Evolutionary conservation across 1,140 invertebrate genomes (phyloP).

Genomic region (Pseudobourletiella spinata): DNA sequence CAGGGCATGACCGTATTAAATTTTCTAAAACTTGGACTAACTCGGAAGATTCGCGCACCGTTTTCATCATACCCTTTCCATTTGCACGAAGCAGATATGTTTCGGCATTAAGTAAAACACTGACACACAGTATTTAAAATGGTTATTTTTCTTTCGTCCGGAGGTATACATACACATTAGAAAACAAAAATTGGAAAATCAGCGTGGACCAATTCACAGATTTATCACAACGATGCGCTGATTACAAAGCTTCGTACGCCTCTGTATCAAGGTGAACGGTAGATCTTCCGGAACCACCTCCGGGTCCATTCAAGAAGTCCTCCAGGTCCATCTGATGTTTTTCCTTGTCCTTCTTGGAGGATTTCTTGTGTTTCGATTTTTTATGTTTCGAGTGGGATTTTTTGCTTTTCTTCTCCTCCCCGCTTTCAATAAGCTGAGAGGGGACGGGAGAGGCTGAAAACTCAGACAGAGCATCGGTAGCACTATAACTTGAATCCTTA

Average conservation of each 20-base stretch:
- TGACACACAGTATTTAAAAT: too few relatives aligned
- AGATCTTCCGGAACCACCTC: constrained; percentile 35
- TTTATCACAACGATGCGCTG: too few relatives aligned
- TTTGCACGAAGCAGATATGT: too few relatives aligned
- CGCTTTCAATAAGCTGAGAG: background rate
- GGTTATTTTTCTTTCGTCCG: too few relatives aligned
- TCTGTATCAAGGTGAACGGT: constrained; percentile 40
- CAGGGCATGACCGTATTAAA: too few relatives aligned
- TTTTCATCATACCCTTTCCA: background rate
- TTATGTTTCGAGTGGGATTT: constrained; percentile 32
- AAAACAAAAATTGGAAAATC: too few relatives aligned
- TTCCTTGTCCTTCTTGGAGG: constrained; percentile 50
- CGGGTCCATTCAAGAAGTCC: constrained; percentile 55
- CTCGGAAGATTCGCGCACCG: too few relatives aligned
- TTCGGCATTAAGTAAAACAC: too few relatives aligned
- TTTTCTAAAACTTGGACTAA: too few relatives aligned
- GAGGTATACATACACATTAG: too few relatives aligned
- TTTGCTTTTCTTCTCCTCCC: constrained; percentile 21
- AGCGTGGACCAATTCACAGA: too few relatives aligned
- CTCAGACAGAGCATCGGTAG: background rate
- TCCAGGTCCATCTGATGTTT: constrained; percentile 53
- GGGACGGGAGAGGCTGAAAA: constrained; percentile 43
- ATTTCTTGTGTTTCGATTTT: constrained; percentile 39
- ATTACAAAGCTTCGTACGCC: constrained; percentile 51
- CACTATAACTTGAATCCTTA: constrained; percentile 42